These are phyloP conservation scores for Andrena fulva DNA, from an alignment of 2,888 invertebrate genomes.

Conservation along the genomic window DNA sequence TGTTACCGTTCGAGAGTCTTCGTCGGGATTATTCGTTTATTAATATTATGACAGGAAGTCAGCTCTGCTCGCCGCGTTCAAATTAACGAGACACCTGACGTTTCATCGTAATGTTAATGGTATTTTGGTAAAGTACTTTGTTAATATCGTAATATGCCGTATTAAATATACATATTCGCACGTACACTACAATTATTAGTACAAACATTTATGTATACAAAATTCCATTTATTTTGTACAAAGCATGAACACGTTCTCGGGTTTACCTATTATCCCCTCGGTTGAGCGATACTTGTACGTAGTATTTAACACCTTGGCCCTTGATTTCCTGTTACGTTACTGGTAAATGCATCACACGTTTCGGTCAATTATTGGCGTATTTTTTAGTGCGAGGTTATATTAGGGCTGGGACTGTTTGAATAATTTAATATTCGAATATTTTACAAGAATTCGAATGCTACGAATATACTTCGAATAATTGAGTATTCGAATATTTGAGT, in stretches of 20 bases:
- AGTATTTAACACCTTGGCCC: not conserved
- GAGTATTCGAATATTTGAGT: no score
- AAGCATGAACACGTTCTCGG: slow-evolving; percentile 10
- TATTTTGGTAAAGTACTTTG: slow-evolving; percentile 48
- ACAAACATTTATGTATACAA: slow-evolving; percentile 28
- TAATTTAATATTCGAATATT: no score
- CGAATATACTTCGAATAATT: no score
- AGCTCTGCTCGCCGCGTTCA: slow-evolving; percentile 14
- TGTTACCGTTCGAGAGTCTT: slow-evolving; percentile 18
- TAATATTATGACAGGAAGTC: slow-evolving; percentile 17
- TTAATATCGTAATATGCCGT: slow-evolving; percentile 30
- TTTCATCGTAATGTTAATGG: slow-evolving; percentile 45
- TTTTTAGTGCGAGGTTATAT: not conserved
- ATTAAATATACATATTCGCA: slow-evolving; percentile 29
- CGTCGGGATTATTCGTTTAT: slow-evolving; percentile 24
- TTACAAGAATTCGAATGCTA: no score
- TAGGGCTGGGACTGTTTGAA: not conserved
- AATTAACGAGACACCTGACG: slow-evolving; percentile 10
- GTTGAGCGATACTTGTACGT: not conserved
- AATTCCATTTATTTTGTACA: slow-evolving; percentile 43
- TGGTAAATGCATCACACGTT: no score
- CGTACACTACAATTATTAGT: slow-evolving; percentile 27
- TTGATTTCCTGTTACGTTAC: not conserved
- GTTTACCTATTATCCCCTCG: not conserved
- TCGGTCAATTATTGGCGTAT: not conserved